A percentile compares a stretch with the other conserved stretches of the same genome.
Conservation (phyloP, 1,140 invertebrate genomes). For the Trichogramma pretiosum region DNA sequence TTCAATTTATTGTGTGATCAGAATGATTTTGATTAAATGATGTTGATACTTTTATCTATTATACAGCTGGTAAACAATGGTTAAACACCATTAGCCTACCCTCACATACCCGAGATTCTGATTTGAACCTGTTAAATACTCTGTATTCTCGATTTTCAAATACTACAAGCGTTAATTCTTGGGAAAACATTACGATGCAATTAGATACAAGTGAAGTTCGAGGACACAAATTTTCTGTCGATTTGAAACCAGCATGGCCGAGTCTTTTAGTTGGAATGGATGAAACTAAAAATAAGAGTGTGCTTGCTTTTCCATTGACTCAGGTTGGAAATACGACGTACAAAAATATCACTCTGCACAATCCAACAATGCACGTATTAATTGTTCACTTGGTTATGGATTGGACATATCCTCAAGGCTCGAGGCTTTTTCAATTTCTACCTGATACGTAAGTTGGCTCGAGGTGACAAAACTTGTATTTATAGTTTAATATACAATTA, state of each 20-base stretch:
- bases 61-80: constrained; percentile 56
- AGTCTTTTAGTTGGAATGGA: constrained; percentile 37
- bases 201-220: constrained; percentile 69
- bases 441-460: constrained; percentile 36
- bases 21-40: not conserved
- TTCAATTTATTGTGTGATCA: not conserved
- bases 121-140: constrained; percentile 52
- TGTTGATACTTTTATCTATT: constrained; percentile 11
- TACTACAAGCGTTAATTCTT: constrained; percentile 38
- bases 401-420: constrained; percentile 46
- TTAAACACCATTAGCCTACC: constrained; percentile 59
- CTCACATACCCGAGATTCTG: constrained; percentile 52
- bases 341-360: constrained; percentile 50
- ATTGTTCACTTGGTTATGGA: constrained; percentile 57
- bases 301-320: constrained; percentile 67
- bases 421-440: constrained; percentile 45
- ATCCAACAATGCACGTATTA: constrained; percentile 54
- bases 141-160: constrained; percentile 52
- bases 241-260: constrained; percentile 69
- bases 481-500: not conserved
- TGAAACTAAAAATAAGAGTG: constrained; percentile 38
- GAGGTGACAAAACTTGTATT: not conserved
- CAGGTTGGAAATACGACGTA: constrained; percentile 73
- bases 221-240: constrained; percentile 61
- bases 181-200: constrained; percentile 64